A percentile compares a stretch with the other conserved stretches of the same genome.
These are phyloP conservation scores for Trissolcus brochymenae DNA, from an alignment of 2,888 invertebrate species.

Conservation along the genomic window DNA sequence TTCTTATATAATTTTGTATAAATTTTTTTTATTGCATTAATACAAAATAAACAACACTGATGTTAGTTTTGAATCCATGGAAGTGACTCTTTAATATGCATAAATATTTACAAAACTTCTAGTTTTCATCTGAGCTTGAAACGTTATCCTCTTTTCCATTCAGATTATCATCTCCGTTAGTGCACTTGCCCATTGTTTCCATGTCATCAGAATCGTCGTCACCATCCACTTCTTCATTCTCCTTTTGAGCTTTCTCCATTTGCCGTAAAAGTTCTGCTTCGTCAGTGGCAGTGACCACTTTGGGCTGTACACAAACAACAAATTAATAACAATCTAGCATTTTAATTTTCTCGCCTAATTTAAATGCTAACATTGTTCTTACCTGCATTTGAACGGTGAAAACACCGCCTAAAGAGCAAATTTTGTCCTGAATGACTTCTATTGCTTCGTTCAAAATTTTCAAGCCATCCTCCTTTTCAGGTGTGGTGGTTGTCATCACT, in stretches of 20 bases:
- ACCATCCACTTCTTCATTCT: conserved; percentile 95
- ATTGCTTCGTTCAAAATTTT: conserved; percentile 93
- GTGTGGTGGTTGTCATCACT: conserved; percentile 99
- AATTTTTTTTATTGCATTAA: too few relatives aligned
- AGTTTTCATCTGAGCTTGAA: too few relatives aligned
- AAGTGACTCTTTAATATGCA: too few relatives aligned
- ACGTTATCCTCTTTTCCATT: conserved; percentile 1
- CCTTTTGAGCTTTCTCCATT: conserved; percentile 94
- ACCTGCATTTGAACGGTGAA: conserved; percentile 45
- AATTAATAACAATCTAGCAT: neutral
- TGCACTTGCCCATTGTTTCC: conserved; percentile 79
- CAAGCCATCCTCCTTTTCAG: conserved; percentile 95
- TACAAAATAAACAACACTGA: too few relatives aligned
- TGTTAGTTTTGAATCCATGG: too few relatives aligned
- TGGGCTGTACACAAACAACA: conserved; percentile 69
- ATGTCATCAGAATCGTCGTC: conserved; percentile 91
- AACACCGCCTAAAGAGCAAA: conserved; percentile 75
- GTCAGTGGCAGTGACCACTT: conserved; percentile 95
- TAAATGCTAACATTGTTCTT: conserved; percentile 4
- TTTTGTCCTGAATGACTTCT: conserved; percentile 89
- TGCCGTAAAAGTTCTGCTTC: conserved; percentile 96
- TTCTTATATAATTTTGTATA: too few relatives aligned
- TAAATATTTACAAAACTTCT: too few relatives aligned
- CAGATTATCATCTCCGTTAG: conserved; percentile 72
- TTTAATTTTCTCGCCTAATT: neutral